These are phyloP conservation scores for Rhinolophus ferrumequinum DNA, from an alignment of 2,113 vertebrate genomes.

Conservation along the genomic window DNA sequence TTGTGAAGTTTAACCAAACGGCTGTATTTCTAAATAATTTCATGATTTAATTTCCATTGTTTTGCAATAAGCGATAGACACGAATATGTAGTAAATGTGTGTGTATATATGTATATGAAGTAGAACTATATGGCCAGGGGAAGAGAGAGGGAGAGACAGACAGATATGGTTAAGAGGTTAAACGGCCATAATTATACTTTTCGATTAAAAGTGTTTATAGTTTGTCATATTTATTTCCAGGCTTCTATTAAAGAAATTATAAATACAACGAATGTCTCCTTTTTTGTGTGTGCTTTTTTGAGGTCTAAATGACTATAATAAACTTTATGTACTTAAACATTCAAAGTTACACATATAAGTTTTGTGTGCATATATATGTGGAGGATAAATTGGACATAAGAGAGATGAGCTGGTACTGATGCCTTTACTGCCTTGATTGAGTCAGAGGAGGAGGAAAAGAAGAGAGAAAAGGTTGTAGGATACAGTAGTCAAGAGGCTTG, in stretches of 20 bases:
- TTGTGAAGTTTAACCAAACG: constrained; percentile 65
- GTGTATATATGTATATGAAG: neutral
- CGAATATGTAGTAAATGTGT: neutral
- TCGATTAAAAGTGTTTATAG: neutral
- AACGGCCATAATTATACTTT: neutral
- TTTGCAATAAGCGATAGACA: neutral
- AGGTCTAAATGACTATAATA: neutral
- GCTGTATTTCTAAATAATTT: constrained; percentile 25
- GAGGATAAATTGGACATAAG: neutral
- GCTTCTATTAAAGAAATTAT: neutral
- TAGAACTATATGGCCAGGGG: neutral
- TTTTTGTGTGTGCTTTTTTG: neutral
- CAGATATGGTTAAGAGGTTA: neutral
- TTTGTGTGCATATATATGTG: neutral
- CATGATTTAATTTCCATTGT: constrained; percentile 7
- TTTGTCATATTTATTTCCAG: neutral
- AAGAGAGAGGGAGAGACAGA: neutral
- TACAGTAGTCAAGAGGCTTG: neutral
- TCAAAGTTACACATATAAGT: neutral
- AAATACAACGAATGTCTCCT: neutral
- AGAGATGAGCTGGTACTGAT: neutral
- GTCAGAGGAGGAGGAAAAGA: neutral
- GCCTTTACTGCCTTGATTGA: neutral
- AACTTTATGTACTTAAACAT: neutral
- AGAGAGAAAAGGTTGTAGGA: neutral